These are phyloP conservation scores for Cnemophilus loriae DNA, from an alignment of 2,113 vertebrate genomes.

Conservation along the genomic window DNA sequence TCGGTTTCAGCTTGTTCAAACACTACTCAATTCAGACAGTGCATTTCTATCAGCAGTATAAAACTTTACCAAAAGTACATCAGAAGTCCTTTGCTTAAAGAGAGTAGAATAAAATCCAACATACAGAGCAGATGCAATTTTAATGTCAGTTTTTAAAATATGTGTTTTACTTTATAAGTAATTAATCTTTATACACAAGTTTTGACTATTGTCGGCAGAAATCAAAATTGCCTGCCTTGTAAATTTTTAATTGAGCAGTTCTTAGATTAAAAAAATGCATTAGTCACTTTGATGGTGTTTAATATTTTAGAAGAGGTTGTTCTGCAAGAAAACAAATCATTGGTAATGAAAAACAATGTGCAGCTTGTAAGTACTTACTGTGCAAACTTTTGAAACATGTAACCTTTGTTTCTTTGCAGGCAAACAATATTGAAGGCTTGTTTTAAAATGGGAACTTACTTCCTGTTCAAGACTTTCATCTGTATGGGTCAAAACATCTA, in stretches of 20 bases:
- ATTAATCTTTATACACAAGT: conserved; percentile 85
- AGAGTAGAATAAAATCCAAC: conserved; percentile 26
- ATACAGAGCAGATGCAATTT: conserved; percentile 65
- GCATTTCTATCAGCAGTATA: conserved; percentile 13
- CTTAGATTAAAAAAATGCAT: conserved; percentile 86
- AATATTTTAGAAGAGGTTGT: conserved; percentile 86
- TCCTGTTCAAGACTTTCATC: background rate
- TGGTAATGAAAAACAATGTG: conserved; percentile 70
- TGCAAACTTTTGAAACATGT: conserved; percentile 54
- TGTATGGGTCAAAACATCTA: background rate
- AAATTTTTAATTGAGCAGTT: conserved; percentile 88
- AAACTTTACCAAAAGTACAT: background rate
- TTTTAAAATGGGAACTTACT: background rate
- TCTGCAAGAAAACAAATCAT: conserved; percentile 74
- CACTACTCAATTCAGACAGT: background rate
- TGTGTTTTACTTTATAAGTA: conserved; percentile 72
- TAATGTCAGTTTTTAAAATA: conserved; percentile 66
- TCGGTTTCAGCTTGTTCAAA: background rate
- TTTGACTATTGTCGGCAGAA: conserved; percentile 82
- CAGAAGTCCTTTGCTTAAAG: conserved; percentile 18
- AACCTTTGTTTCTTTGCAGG: conserved; percentile 41
- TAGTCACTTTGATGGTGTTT: conserved; percentile 83
- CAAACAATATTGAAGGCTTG: background rate
- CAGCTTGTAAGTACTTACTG: conserved; percentile 58
- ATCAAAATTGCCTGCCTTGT: conserved; percentile 87